Evolutionary conservation across 1,140 invertebrate genomes (phyloP).

Genomic region (Asobara japonica): DNA sequence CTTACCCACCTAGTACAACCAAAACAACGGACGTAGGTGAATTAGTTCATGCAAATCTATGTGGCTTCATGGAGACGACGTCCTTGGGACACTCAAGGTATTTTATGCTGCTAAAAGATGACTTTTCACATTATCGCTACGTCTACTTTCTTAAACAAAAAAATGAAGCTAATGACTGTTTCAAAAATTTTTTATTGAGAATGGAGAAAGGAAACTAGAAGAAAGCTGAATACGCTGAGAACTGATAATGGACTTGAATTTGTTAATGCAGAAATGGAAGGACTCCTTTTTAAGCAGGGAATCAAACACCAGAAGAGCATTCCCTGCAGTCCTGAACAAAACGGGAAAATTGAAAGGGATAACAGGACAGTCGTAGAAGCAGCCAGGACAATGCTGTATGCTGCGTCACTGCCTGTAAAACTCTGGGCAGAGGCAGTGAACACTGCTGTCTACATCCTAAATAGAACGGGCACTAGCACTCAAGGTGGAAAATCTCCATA

Average conservation of each 20-base stretch:
- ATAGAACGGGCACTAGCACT: slow-evolving; percentile 24
- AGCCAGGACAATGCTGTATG: slow-evolving; percentile 54
- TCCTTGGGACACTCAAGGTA: slow-evolving; percentile 36
- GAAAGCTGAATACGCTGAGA: slow-evolving; percentile 5
- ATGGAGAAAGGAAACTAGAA: not conserved
- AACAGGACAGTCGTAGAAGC: slow-evolving; percentile 57
- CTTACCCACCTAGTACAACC: too few relatives aligned
- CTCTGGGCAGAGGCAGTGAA: slow-evolving; percentile 38
- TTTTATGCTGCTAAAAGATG: slow-evolving; percentile 42
- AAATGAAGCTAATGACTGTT: slow-evolving; percentile 16
- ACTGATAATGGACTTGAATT: slow-evolving; percentile 30
- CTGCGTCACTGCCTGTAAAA: slow-evolving; percentile 45
- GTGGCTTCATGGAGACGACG: too few relatives aligned
- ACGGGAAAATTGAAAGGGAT: slow-evolving; percentile 53
- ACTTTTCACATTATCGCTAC: slow-evolving; percentile 40
- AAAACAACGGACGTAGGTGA: too few relatives aligned
- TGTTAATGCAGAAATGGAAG: slow-evolving; percentile 11
- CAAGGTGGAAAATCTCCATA: slow-evolving; percentile 14
- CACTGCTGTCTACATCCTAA: slow-evolving; percentile 30
- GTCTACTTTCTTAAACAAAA: slow-evolving; percentile 46
- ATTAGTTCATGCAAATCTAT: too few relatives aligned
- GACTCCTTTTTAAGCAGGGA: not conserved
- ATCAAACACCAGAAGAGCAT: slow-evolving; percentile 47
- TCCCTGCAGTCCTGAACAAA: slow-evolving; percentile 56
- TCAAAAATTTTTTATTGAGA: slow-evolving; percentile 28